These are phyloP conservation scores for Xenopus laevis DNA, from an alignment of 2,113 vertebrate genomes.

Conservation along the genomic window DNA sequence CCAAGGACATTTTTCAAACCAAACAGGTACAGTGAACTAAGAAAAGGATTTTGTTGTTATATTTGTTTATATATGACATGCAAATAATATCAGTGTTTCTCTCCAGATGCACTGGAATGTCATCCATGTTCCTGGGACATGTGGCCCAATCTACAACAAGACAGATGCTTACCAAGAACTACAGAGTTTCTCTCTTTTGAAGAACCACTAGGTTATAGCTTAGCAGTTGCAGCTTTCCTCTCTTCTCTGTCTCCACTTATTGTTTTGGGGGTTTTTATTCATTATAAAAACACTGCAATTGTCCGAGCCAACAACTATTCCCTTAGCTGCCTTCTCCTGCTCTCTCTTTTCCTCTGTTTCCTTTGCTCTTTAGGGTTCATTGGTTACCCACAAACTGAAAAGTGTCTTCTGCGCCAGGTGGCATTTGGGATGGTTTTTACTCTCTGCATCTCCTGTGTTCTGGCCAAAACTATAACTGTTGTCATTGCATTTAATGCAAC, in stretches of 20 bases:
- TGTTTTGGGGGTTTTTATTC: slow-evolving; percentile 23
- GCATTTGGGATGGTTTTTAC: slow-evolving; percentile 16
- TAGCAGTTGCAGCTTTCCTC: not conserved
- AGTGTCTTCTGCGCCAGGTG: not conserved
- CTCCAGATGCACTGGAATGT: slow-evolving; percentile 18
- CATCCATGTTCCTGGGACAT: not conserved
- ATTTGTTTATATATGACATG: too few relatives aligned
- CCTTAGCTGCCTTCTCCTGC: slow-evolving; percentile 40
- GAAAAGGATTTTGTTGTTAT: not conserved
- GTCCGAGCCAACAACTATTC: slow-evolving; percentile 43
- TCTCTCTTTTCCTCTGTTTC: slow-evolving; percentile 32
- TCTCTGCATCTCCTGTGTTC: slow-evolving; percentile 34
- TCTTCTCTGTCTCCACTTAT: slow-evolving; percentile 1
- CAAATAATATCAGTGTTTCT: not conserved
- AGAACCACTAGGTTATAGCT: slow-evolving; percentile 29
- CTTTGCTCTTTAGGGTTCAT: slow-evolving; percentile 33
- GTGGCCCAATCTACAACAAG: not conserved
- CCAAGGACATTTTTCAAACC: slow-evolving; percentile 10
- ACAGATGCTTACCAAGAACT: slow-evolving; percentile 26
- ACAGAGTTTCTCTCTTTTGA: slow-evolving; percentile 28
- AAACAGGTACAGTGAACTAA: not conserved
- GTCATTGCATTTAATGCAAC: slow-evolving; percentile 41
- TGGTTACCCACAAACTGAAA: slow-evolving; percentile 5
- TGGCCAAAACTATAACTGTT: slow-evolving; percentile 45
- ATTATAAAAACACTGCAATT: slow-evolving; percentile 27